These are phyloP conservation scores for Xiphophorus couchianus DNA, from an alignment of 2,113 vertebrate species.

Conservation along the genomic window DNA sequence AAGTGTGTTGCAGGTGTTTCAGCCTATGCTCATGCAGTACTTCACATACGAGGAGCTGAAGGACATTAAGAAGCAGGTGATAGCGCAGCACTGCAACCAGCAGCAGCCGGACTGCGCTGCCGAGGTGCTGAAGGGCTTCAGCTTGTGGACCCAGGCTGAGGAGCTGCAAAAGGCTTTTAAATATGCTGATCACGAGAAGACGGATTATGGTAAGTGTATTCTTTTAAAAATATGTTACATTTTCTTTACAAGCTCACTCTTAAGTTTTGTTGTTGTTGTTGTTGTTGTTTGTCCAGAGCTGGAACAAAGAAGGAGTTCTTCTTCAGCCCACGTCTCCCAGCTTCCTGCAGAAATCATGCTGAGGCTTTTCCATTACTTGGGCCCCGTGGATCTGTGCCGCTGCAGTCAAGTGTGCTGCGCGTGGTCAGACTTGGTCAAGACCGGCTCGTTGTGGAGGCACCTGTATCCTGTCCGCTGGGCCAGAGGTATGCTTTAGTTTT, in stretches of 20 bases:
- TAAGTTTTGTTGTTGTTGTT: background rate
- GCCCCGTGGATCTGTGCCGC: constrained; percentile 89
- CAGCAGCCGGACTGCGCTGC: constrained; percentile 80
- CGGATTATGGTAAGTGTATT: constrained; percentile 84
- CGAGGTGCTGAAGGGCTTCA: constrained; percentile 88
- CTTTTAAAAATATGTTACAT: background rate
- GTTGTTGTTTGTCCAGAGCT: constrained; percentile 54
- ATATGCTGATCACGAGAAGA: constrained; percentile 93
- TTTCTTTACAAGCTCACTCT: background rate
- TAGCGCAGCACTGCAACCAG: constrained; percentile 91
- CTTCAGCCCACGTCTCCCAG: constrained; percentile 81
- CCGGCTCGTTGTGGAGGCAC: constrained; percentile 94
- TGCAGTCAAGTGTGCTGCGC: constrained; percentile 91
- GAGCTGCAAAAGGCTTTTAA: constrained; percentile 94
- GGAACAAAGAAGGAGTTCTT: constrained; percentile 67
- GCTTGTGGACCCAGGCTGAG: constrained; percentile 91
- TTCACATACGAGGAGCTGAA: constrained; percentile 98
- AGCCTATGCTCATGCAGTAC: constrained; percentile 99
- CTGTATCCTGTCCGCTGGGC: constrained; percentile 96
- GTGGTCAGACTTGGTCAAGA: constrained; percentile 90
- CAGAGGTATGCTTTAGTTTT: constrained; percentile 80
- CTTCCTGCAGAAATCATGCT: constrained; percentile 95
- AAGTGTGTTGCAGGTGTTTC: constrained; percentile 88
- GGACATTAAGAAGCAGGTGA: constrained; percentile 98
- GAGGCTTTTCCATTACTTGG: constrained; percentile 90